phyloP scores from a whole-genome alignment of 2,888 invertebrate species.

The Nephrotoma flavescens region DNA sequence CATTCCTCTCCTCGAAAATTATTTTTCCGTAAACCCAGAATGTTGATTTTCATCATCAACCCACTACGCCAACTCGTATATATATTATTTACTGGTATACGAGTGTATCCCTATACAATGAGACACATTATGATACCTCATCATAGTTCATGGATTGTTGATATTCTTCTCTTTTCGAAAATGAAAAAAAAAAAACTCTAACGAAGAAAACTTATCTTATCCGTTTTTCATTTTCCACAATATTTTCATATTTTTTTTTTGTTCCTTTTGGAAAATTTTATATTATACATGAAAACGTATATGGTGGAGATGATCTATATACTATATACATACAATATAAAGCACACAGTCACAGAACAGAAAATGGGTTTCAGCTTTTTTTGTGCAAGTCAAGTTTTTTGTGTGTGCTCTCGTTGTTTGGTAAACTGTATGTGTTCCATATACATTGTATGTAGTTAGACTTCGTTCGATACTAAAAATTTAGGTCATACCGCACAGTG shows the following conservation, averaged over 20 bases:
- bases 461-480: neutral
- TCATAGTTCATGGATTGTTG: neutral
- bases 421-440: neutral
- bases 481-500: neutral
- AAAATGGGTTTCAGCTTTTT: neutral
- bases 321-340: neutral
- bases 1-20: neutral
- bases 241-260: neutral
- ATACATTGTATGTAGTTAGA: neutral
- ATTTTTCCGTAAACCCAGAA: neutral
- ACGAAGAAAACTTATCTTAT: neutral
- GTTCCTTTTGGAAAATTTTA: neutral
- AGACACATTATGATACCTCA: neutral
- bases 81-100: neutral
- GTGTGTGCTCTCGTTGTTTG: neutral
- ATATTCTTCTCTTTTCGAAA: neutral
- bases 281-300: neutral
- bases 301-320: neutral
- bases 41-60: neutral
- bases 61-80: neutral
- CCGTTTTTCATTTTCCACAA: neutral
- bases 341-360: neutral
- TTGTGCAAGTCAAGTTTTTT: neutral
- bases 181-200: neutral
- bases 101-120: neutral